phyloP scores from a whole-genome alignment of 1,140 invertebrate genomes.

The Teleopsis dalmanni region DNA sequence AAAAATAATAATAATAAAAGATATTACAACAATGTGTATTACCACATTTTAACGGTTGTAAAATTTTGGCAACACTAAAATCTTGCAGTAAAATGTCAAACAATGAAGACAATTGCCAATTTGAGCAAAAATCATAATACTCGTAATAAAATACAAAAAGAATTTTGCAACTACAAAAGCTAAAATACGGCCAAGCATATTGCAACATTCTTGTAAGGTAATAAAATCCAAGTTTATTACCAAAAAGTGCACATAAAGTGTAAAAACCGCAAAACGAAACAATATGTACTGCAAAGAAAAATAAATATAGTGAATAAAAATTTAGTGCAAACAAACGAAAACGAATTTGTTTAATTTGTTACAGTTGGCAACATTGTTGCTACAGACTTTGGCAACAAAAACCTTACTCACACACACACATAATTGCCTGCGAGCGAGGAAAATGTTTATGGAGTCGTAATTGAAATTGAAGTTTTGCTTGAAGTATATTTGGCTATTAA shows the following conservation, averaged over 20 bases:
- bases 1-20: background rate
- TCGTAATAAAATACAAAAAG: background rate
- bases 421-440: no score
- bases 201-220: constrained; percentile 40
- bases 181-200: constrained; percentile 39
- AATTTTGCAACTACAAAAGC: constrained; percentile 5
- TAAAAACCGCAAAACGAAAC: background rate
- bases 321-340: background rate
- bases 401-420: no score
- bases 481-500: no score
- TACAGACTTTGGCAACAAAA: no score
- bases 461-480: no score
- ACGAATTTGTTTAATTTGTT: no score
- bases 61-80: constrained; percentile 2
- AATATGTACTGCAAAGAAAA: background rate
- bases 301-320: background rate
- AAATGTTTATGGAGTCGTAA: no score
- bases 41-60: background rate
- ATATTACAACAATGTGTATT: background rate
- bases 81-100: constrained; percentile 9
- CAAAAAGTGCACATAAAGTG: constrained; percentile 12
- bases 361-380: no score
- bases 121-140: constrained; percentile 14
- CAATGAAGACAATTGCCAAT: constrained; percentile 7
- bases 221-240: constrained; percentile 39